Evolutionary conservation across 1,140 invertebrate genomes (phyloP), one percentile per base, ranked within the genome.

Genomic region (Heliconius himera): DNA sequence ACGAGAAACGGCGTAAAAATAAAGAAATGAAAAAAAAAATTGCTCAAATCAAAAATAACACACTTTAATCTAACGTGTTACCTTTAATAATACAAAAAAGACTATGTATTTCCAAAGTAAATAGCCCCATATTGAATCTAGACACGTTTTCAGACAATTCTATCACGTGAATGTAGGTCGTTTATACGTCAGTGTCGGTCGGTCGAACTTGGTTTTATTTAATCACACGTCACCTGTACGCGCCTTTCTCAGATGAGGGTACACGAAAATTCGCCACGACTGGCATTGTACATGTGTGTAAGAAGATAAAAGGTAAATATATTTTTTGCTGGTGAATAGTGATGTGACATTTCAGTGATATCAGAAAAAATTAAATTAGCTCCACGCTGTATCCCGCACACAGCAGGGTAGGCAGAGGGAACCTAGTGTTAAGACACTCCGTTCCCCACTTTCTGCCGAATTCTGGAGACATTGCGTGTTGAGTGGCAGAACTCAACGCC

Each of bases 181-280:
- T 16, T 66, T 29, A 66, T 66, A 66, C 3, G 22, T 66, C 60
- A n/a, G 60, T 66, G 22, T 16, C 60, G 60, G 60, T 66, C 60
- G 60, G 60, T 66, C 22, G 60, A n/a, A 66, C 3, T 66, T 66
- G 60, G 22, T 71, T 80, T 80, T 80, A 80, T 80, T 80, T 80
- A 80, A 80, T 80, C 79, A 80, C 76, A 80, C 71, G 79, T 80
- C 79, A 76, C 79, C 74, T 76, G 74, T 73, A 66, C 75, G 71
- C 74, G 66, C 76, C 36, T 76, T 76, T 76, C 70, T 80, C 76
- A 80, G 79, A 80, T 80, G 73, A 73, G 74, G 74, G 70, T 76
- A 71, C 1, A 74, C 79, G 51, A 74, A 73, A 80, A 80, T 76
- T 80, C 76, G 66, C 71, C 60, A 8, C 60, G 60, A 66, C 60